A percentile compares a stretch with the other conserved stretches of the same genome.
These are phyloP conservation scores for Drosophila nigromelanica DNA, from an alignment of 1,140 invertebrate genomes.

Conservation along the genomic window DNA sequence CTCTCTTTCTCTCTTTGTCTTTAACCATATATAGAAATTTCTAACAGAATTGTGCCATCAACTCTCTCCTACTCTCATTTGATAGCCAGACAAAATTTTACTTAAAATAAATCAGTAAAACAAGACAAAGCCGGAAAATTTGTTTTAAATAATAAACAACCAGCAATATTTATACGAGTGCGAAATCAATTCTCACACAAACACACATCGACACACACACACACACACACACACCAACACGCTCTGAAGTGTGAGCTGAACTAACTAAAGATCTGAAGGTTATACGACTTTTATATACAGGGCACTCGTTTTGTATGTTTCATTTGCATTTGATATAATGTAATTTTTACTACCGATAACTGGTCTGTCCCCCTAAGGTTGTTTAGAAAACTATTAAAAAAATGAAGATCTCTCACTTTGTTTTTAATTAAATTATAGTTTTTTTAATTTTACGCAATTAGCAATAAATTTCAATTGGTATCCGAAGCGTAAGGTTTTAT, in stretches of 20 bases:
- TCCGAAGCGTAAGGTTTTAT: conserved; percentile 9
- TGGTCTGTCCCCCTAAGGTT: conserved; percentile 76
- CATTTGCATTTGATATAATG: conserved; percentile 69
- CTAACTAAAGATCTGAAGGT: conserved; percentile 36
- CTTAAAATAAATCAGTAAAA: conserved; percentile 34
- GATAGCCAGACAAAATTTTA: conserved; percentile 63
- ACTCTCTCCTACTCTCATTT: conserved; percentile 21
- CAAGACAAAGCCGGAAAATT: not conserved
- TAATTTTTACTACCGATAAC: conserved; percentile 71
- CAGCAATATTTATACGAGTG: conserved; percentile 37
- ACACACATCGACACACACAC: not conserved
- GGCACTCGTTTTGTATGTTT: conserved; percentile 48
- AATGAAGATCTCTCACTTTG: not conserved
- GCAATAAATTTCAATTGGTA: conserved; percentile 45
- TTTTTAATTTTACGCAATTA: conserved; percentile 33
- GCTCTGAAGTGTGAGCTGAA: conserved; percentile 9
- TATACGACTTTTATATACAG: conserved; percentile 38
- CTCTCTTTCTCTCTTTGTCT: conserved; percentile 23
- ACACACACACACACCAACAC: not conserved
- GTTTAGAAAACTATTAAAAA: conserved; percentile 49
- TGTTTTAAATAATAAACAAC: not conserved
- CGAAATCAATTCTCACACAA: conserved; percentile 44
- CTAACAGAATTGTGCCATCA: conserved; percentile 74
- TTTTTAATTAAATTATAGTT: not conserved
- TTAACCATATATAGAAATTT: conserved; percentile 49